Evolutionary conservation across 2,888 invertebrate species (phyloP).

Genomic region (Schizaphis graminum): DNA sequence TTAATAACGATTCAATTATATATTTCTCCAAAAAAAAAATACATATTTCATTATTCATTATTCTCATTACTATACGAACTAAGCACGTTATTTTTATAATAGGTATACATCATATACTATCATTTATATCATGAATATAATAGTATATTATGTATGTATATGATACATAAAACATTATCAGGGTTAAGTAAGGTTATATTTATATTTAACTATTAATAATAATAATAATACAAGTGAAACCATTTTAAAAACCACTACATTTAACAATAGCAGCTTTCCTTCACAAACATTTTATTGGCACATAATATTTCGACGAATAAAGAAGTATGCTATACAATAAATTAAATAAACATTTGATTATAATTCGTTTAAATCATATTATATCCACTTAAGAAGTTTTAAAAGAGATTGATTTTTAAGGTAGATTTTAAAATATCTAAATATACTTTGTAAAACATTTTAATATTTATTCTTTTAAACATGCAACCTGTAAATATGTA

Average conservation of each 20-base stretch:
- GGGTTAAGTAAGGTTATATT: background rate
- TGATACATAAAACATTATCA: background rate
- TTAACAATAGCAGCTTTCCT: background rate
- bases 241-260: background rate
- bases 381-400: background rate
- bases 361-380: constrained; percentile 16
- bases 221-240: background rate
- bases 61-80: background rate
- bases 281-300: background rate
- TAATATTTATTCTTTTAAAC: background rate
- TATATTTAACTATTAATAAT: background rate
- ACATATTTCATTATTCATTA: no score
- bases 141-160: background rate
- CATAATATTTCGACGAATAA: background rate
- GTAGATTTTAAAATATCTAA: background rate
- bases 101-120: background rate
- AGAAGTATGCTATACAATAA: background rate
- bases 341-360: constrained; percentile 29
- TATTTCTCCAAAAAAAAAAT: background rate
- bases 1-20: background rate
- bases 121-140: background rate
- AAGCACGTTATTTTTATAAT: background rate
- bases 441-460: background rate
- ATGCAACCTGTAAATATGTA: background rate
- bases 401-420: background rate